A percentile compares a stretch with the other conserved stretches of the same genome.
phyloP scores from a whole-genome alignment of 2,113 vertebrate genomes.

The Podilymbus podiceps region DNA sequence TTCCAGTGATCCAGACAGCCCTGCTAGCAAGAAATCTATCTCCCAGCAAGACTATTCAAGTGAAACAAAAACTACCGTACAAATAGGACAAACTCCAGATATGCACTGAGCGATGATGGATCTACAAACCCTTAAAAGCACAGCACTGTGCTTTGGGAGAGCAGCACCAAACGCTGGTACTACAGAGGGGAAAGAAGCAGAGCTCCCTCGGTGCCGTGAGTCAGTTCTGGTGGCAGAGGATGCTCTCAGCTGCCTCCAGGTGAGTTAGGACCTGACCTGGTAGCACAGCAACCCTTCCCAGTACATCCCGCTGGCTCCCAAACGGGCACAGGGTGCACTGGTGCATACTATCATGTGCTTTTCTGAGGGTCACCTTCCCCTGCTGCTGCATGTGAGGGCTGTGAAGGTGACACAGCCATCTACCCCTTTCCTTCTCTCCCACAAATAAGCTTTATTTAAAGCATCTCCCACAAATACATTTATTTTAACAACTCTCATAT shows the following conservation, averaged over 20 bases:
- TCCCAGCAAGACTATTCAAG: background rate
- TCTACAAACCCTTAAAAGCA: background rate
- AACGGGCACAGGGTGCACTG: background rate
- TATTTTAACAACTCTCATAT: background rate
- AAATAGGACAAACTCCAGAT: background rate
- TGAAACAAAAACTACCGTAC: background rate
- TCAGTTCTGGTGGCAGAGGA: background rate
- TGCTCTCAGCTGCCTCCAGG: background rate
- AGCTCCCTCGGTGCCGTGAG: fast-evolving
- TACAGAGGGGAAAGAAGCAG: background rate
- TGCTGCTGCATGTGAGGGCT: background rate
- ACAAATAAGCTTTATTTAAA: background rate
- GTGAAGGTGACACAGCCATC: background rate
- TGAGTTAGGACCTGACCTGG: background rate
- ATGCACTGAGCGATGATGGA: background rate
- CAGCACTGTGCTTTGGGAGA: background rate
- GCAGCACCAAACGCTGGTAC: fast-evolving
- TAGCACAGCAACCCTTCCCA: background rate
- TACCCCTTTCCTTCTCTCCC: background rate
- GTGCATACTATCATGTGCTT: fast-evolving
- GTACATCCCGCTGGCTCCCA: background rate
- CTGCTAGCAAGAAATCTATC: background rate
- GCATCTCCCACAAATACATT: background rate
- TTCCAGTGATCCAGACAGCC: background rate
- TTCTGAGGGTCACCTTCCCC: background rate